These are phyloP conservation scores for Micronisus gabar DNA, from an alignment of 2,113 vertebrate species.

Conservation along the genomic window DNA sequence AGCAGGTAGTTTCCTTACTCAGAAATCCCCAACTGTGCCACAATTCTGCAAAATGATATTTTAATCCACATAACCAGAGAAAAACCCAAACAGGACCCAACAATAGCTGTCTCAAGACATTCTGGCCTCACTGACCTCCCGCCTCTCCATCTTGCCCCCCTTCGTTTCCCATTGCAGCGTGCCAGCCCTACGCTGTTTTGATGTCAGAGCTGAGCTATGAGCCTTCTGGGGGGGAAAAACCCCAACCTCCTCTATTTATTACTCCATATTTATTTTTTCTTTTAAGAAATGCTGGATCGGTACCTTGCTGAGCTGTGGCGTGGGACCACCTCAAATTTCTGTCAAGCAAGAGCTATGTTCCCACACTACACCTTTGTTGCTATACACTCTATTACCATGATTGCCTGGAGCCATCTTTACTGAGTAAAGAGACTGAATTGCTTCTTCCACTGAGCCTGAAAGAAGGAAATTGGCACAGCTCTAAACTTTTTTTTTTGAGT, in stretches of 20 bases:
- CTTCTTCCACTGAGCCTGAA: neutral
- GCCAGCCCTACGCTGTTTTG: neutral
- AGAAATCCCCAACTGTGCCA: neutral
- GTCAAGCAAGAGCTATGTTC: neutral
- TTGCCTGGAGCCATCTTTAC: neutral
- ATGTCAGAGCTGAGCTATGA: neutral
- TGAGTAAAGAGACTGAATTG: neutral
- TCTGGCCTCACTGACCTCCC: neutral
- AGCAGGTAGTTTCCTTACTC: slow-evolving; percentile 3
- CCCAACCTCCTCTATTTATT: neutral
- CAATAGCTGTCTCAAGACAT: neutral
- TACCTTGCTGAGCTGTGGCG: neutral
- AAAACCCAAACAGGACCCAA: neutral
- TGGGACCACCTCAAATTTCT: neutral
- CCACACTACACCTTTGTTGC: neutral
- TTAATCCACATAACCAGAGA: neutral
- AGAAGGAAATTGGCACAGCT: neutral
- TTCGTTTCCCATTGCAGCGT: neutral
- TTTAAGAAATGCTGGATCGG: neutral
- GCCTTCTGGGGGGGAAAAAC: neutral
- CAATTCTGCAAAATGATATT: neutral
- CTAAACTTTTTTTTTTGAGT: neutral
- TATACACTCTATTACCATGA: neutral
- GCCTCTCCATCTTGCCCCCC: neutral
- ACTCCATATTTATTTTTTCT: neutral